phyloP scores from a whole-genome alignment of 2,888 invertebrate genomes.

The Tanypteryx hageni region DNA sequence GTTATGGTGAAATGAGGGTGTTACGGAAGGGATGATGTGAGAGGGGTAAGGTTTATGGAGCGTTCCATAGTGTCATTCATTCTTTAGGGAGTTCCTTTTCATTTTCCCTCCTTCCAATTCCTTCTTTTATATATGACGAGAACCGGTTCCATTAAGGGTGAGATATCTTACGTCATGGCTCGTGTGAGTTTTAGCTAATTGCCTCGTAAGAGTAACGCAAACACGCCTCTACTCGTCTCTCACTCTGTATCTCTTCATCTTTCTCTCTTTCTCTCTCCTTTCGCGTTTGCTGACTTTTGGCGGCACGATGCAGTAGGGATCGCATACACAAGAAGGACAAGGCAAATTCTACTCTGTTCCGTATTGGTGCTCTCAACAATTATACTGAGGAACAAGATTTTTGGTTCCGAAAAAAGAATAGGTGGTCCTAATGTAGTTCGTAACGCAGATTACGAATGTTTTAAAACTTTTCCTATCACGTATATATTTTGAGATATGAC shows the following conservation, averaged over 20 bases:
- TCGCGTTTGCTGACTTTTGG: background rate
- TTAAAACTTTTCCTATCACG: no score
- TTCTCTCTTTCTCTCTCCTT: background rate
- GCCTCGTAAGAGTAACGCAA: slow-evolving; percentile 55
- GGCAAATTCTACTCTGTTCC: no score
- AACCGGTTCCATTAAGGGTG: slow-evolving; percentile 46
- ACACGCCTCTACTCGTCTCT: background rate
- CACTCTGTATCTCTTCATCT: background rate
- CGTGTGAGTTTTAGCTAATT: slow-evolving; percentile 63
- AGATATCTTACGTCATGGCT: slow-evolving; percentile 46
- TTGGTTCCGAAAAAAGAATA: no score
- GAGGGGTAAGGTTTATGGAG: background rate
- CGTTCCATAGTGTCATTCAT: background rate
- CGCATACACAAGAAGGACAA: no score
- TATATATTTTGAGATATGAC: no score
- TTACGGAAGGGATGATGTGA: background rate
- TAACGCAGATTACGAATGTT: no score
- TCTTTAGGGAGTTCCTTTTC: background rate
- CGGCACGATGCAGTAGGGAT: no score
- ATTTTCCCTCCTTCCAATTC: background rate
- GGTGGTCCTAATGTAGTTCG: no score
- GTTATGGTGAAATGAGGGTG: background rate
- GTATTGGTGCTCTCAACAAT: no score
- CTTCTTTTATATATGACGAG: background rate
- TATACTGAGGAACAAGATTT: no score